Evolutionary conservation across 2,888 invertebrate genomes (phyloP), one percentile per base, ranked within the genome.

Genomic region (Globia sparganii): DNA sequence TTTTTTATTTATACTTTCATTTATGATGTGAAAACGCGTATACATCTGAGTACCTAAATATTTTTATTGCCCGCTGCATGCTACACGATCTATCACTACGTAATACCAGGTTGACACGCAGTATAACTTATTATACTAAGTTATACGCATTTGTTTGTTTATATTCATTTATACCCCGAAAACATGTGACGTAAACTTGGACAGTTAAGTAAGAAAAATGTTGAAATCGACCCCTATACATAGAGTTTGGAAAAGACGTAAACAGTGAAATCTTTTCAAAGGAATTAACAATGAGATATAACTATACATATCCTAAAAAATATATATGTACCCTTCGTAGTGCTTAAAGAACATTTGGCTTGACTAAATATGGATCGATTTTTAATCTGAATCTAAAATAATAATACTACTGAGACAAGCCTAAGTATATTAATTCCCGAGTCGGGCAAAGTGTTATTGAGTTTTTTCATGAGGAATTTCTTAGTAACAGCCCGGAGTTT

Each of bases 31-130:
- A 25, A 84, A 80, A 74, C 69, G 67, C 49, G 28, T 46, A 58
- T 40, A 74, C 37, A 18, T 64, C 21, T 59, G 31, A 15, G 56
- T 68, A 43, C 28, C 18, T 49, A 37, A 70, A 61, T 75, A 77
- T 79, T 77, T 81, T 83, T 78, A 72, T 69, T 71, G 46, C 49
- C 8, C 43, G 43, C 58, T 68, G 72, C 83, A 83, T 83, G 87
- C 80, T 21, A 80, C 37, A 61, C 72, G 62, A 81, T 81, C 64
- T 37, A 75, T 80, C 81, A 78, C 49, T 37, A 58, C 43, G 77
- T 87, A 75, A 87, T 87, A 75, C 25, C 49, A 1, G 0, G 72
- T 79, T 77, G 75, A 78, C 87, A 87, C 79, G 86, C 79, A 86
- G 49, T 75, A 64, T 66, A 28, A 21, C 15, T 66, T 61, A 34